These are phyloP conservation scores for Hycleus phaleratus DNA, from an alignment of 1,140 invertebrate species.

Conservation along the genomic window DNA sequence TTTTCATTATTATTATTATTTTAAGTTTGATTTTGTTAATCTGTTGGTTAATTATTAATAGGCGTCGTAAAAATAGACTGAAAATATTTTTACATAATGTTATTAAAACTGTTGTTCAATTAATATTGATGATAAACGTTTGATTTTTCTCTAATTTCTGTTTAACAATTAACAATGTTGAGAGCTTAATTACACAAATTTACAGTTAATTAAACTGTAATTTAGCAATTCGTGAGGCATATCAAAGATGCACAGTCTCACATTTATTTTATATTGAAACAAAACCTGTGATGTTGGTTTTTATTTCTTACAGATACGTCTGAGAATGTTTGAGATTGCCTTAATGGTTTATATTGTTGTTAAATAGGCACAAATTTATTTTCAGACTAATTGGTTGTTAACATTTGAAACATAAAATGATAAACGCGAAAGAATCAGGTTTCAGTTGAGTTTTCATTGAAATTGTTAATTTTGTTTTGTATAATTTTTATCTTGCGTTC, in stretches of 20 bases:
- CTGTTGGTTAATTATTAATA: constrained; percentile 14
- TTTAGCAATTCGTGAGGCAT: background rate
- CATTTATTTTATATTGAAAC: background rate
- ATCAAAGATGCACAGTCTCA: no score
- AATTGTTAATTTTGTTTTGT: background rate
- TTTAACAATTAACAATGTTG: background rate
- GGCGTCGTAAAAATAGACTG: constrained; percentile 28
- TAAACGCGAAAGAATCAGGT: no score
- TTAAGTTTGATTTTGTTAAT: constrained; percentile 5
- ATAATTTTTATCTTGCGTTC: constrained; percentile 5
- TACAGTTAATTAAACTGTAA: background rate
- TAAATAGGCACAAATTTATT: no score
- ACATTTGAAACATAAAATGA: no score
- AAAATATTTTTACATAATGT: constrained; percentile 35
- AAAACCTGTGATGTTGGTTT: background rate
- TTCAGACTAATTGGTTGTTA: no score
- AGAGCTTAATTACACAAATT: background rate
- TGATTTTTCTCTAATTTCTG: constrained; percentile 10
- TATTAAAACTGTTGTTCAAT: constrained; percentile 15
- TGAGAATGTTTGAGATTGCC: no score
- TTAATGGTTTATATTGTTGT: no score
- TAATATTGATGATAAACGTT: constrained; percentile 6
- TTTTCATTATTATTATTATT: background rate
- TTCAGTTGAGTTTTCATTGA: no score
- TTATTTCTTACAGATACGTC: no score